These are phyloP conservation scores for Cyphomyrmex costatus DNA, from an alignment of 1,140 invertebrate species.

Conservation along the genomic window DNA sequence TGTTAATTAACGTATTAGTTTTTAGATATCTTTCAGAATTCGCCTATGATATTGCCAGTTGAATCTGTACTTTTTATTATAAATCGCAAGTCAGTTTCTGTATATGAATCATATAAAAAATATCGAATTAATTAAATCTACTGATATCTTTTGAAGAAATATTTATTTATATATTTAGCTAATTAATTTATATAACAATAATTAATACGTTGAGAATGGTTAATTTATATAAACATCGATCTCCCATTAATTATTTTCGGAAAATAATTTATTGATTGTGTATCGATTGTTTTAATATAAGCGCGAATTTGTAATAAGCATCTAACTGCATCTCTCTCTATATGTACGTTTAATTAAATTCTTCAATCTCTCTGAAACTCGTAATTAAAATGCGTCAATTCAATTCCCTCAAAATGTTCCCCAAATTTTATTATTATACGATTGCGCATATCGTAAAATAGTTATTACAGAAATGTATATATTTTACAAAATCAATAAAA, in stretches of 20 bases:
- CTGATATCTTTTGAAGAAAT: neutral
- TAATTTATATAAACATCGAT: neutral
- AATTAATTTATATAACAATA: constrained; percentile 15
- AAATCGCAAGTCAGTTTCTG: neutral
- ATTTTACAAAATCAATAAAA: constrained; percentile 28
- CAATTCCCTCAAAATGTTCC: neutral
- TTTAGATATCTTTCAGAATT: neutral
- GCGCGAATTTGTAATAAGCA: constrained; percentile 13
- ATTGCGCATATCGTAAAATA: neutral
- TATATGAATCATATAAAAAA: neutral
- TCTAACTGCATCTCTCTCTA: neutral
- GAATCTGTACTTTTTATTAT: neutral
- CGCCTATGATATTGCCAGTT: neutral
- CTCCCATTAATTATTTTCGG: neutral
- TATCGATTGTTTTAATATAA: constrained; percentile 8
- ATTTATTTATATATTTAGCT: constrained; percentile 15
- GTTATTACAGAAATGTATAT: neutral
- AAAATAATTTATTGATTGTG: neutral
- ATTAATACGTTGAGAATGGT: no score
- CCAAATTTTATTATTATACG: neutral
- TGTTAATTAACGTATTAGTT: neutral
- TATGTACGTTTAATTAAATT: constrained; percentile 5
- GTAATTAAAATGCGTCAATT: neutral
- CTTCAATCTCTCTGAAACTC: neutral
- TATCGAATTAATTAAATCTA: neutral